Base-by-base conservation (phyloP, 2,888 invertebrate species). In the Deroplatys truncata region DNA sequence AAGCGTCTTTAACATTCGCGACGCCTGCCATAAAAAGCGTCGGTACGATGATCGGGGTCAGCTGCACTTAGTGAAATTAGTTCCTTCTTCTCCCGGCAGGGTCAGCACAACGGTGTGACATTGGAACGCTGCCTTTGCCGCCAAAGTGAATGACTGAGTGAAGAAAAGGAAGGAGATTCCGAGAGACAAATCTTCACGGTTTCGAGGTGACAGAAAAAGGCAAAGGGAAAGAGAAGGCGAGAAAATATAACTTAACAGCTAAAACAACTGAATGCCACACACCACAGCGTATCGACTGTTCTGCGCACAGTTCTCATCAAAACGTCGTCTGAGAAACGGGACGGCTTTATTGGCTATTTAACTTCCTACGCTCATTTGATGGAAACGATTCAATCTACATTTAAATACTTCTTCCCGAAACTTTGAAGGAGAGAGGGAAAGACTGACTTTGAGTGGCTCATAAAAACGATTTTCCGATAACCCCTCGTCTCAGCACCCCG, bases 21-120 rank as follows among this genome's bases (percentile, higher is more conserved):
- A 56, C 56, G 56, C 56, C 56, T 56, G 56, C 56, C 56, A 72
- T 72, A 72, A 72, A 72, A 72, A 72, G 56, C 20, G 56, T 7
- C 25, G 56, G 56, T 72, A 25, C 16, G 56, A 82, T 86, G 86
- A 86, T 29, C 72, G 86, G 82, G 86, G 86, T 29, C 31, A 72
- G 56, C 56, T 49, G 86, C 86, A 86, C 86, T 86, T 86, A 86
- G 86, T 86, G 25, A 86, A 86, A 86, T 86, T 86, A 86, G 86
- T 86, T 82, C 72, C 20, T 82, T 28, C 20, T 31, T 13, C 20
- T 72, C 7, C 20, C 56, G 56, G 20, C 56, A 72, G 56, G 56
- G 56, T 72, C 35, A 85, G 31, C 35, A 20, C 35, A 20, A 29
- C 72, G 29, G 9, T 86, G 86, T 86, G 82, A 86, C 86, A 86